These are phyloP conservation scores for Lasaia peninsularis DNA, from an alignment of 1,140 invertebrate species.

Conservation along the genomic window DNA sequence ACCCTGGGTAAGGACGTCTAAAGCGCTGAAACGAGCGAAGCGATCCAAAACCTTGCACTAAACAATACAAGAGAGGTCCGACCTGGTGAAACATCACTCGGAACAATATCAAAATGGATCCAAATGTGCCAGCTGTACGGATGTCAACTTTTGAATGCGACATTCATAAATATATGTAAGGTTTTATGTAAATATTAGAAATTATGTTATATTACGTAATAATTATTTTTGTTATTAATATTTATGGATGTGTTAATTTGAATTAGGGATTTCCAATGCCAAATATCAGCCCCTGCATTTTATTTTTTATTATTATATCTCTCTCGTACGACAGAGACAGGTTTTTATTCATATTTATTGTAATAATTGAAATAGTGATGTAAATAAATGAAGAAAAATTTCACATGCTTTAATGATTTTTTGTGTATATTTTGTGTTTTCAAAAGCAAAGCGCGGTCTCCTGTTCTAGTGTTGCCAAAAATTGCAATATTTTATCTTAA, in stretches of 20 bases:
- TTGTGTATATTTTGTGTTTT: no score
- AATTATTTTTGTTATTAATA: neutral
- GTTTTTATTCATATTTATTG: no score
- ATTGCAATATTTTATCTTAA: no score
- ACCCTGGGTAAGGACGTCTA: conserved; percentile 60
- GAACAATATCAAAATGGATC: no score
- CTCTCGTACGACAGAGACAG: no score
- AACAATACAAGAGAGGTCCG: conserved; percentile 11
- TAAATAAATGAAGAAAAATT: no score
- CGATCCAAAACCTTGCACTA: conserved; percentile 61
- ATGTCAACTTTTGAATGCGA: neutral
- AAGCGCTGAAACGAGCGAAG: conserved; percentile 56
- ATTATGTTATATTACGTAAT: neutral
- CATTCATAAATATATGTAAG: neutral
- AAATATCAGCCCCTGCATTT: conserved; percentile 3
- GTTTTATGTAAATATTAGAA: neutral
- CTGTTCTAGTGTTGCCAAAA: no score
- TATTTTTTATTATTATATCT: neutral
- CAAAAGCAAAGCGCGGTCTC: no score
- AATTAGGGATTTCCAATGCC: neutral
- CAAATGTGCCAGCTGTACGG: neutral
- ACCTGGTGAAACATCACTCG: neutral
- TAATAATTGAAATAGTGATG: no score
- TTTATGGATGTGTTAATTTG: neutral
- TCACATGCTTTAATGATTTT: no score